Conservation (phyloP, 2,797 vertebrate genomes). For the Parauchenoglanis punctatus region DNA sequence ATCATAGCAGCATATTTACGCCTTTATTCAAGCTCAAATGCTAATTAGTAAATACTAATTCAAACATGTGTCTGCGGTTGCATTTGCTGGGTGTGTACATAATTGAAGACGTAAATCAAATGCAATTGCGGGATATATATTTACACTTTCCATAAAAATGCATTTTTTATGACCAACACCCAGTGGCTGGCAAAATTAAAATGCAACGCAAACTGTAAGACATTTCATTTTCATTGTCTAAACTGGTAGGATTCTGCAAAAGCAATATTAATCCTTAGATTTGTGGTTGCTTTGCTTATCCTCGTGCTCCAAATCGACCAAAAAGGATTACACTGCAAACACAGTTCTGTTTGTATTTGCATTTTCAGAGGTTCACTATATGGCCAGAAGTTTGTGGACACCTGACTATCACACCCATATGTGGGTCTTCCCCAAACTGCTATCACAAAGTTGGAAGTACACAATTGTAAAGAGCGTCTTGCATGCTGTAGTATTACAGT, state of each 20-base stretch:
- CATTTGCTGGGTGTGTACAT: background rate
- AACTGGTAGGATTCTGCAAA: background rate
- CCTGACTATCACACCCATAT: too few relatives aligned
- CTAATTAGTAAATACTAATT: conserved; percentile 4
- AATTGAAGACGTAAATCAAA: conserved; percentile 8
- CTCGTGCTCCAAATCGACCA: background rate
- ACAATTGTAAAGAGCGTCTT: background rate
- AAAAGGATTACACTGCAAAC: background rate
- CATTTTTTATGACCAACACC: conserved; percentile 11
- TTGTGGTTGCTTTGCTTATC: background rate
- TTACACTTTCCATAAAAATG: background rate
- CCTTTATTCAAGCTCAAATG: background rate
- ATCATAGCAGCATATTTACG: background rate
- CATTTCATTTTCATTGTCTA: background rate
- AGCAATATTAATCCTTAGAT: background rate
- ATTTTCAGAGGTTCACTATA: background rate
- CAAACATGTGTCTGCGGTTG: background rate
- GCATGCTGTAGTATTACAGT: background rate
- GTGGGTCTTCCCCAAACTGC: too few relatives aligned
- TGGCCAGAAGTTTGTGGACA: background rate
- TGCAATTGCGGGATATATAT: background rate
- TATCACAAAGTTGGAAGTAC: too few relatives aligned
- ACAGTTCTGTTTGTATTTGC: background rate
- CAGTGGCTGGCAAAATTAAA: background rate
- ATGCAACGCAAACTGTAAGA: background rate